Evolutionary conservation across 2,113 vertebrate genomes (phyloP).

Genomic region (Chascanopsetta lugubris): DNA sequence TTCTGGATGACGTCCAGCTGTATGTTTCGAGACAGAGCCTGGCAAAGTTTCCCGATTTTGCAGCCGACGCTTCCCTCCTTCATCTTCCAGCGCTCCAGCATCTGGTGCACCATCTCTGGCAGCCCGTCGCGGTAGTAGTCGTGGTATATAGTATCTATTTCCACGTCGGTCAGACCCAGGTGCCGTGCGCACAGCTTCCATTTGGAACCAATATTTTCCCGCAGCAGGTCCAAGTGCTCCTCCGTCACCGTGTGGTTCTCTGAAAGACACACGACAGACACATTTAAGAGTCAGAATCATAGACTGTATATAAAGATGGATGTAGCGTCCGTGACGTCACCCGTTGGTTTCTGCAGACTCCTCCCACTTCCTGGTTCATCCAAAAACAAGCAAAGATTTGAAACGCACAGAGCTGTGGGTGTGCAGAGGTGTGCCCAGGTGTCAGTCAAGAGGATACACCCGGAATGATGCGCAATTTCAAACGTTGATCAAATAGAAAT

Average conservation of each 20-base stretch:
- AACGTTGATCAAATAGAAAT: no score
- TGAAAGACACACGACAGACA: constrained; percentile 24
- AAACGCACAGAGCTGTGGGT: no score
- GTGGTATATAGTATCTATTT: constrained; percentile 91
- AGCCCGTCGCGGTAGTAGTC: constrained; percentile 89
- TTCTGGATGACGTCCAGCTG: constrained; percentile 81
- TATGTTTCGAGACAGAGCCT: constrained; percentile 76
- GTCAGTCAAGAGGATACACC: no score
- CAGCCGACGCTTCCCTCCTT: constrained; percentile 86
- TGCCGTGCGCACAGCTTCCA: constrained; percentile 91
- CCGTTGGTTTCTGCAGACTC: no score
- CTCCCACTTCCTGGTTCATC: no score
- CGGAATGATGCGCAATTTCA: no score
- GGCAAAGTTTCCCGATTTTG: constrained; percentile 88
- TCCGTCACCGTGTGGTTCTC: constrained; percentile 74
- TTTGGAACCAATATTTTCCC: constrained; percentile 84
- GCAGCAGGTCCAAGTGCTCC: constrained; percentile 86
- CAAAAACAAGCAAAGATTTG: no score
- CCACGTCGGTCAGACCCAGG: constrained; percentile 83
- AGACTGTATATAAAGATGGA: no score
- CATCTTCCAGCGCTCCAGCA: constrained; percentile 91
- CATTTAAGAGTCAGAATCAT: neutral
- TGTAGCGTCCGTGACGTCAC: no score
- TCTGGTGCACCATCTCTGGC: constrained; percentile 93
- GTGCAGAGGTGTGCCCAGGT: no score